These are phyloP conservation scores for Autographa gamma DNA, from an alignment of 2,888 invertebrate species.

Conservation along the genomic window DNA sequence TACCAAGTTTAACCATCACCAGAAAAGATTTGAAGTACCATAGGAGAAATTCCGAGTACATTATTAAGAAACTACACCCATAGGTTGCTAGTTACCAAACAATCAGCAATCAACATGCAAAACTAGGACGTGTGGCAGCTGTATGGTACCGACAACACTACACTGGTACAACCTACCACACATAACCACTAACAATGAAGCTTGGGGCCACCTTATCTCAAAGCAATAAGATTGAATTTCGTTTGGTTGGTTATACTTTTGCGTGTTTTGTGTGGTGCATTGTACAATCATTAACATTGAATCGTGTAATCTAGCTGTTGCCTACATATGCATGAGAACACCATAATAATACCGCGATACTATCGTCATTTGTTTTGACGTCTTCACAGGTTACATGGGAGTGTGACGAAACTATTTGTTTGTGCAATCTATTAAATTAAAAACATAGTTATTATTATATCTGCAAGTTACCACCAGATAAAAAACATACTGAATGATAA, in stretches of 20 bases:
- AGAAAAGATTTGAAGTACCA: not conserved
- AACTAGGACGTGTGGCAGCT: conserved; percentile 1
- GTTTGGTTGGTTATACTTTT: not conserved
- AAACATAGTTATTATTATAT: too few relatives aligned
- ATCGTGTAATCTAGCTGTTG: conserved; percentile 49
- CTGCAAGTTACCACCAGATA: too few relatives aligned
- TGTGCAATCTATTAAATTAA: not conserved
- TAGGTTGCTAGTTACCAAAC: not conserved
- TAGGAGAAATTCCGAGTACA: not conserved
- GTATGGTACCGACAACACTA: not conserved
- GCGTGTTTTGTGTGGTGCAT: not conserved
- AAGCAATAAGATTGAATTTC: not conserved
- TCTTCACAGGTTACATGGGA: conserved; percentile 16
- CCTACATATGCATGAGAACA: conserved; percentile 52
- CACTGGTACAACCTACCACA: not conserved
- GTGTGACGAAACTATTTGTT: conserved; percentile 36
- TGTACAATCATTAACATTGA: conserved; percentile 61
- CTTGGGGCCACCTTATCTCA: not conserved
- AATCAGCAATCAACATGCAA: conserved; percentile 3
- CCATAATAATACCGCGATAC: conserved; percentile 39
- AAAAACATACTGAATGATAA: too few relatives aligned
- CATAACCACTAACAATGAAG: not conserved
- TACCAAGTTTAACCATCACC: not conserved
- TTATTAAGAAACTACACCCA: not conserved
- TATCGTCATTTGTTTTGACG: conserved; percentile 49